Evolutionary conservation across 2,113 vertebrate species (phyloP), one percentile per base, ranked within the genome.

Genomic region (Neoarius graeffei): DNA sequence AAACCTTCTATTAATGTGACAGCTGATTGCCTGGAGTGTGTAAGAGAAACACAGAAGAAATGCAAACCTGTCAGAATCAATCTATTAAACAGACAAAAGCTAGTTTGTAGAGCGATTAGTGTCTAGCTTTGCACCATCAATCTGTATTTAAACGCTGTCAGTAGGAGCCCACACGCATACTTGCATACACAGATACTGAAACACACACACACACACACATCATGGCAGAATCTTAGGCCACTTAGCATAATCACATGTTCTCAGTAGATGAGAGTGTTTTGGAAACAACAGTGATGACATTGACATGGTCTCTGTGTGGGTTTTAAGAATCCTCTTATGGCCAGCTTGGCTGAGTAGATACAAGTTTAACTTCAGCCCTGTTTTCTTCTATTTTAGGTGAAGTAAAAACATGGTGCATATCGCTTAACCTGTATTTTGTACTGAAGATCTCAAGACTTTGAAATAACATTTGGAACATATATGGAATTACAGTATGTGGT

Each of bases 71-170:
- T 83, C 83, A 88, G 81, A 62, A 90, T 60, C 76, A 13, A 59
- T 5, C 71, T 79, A 69, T 80, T 87, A 83, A 80, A 81, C 80
- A 64, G 17, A 86, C 76, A 42, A 80, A 48, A 87, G 69, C 71
- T 83, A 77, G 89, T 54, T 83, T 59, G 74, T 83, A 83, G 25
- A 74, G 74, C 35, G 57, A 85, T 90, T 90, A 88, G 67, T 83
- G 86, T 60, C 84, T 69, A 30, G 1, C 42, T 67, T 27, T 81
- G 52, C 74, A 84, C 54, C 85, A 88, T 84, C 77, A 88, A 79
- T 79, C 60, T 59, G 74, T 81, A 57, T 66, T n/a, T 30, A 66
- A 71, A 81, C 81, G 77, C 64, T 81, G 77, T 71, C 20, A 81
- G 60, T 10, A 54, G 73, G 14, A 23, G 50, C 25, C 17, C 30